Percentiles rank a stretch among this genome's conserved stretches.
These are phyloP conservation scores for Parasteatoda tepidariorum DNA, from an alignment of 1,140 invertebrate genomes.

Conservation along the genomic window DNA sequence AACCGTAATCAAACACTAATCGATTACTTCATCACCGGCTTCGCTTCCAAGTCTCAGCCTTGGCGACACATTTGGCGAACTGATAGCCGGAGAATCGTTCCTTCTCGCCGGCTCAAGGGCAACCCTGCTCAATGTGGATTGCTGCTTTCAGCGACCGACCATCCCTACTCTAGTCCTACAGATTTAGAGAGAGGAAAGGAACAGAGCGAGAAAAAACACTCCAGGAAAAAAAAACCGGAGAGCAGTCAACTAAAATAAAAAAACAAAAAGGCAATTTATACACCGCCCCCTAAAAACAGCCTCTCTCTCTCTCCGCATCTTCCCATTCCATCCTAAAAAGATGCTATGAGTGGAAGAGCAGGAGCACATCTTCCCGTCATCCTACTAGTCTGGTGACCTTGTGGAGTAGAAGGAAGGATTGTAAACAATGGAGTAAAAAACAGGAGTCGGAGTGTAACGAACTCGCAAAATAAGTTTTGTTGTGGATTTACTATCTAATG, in stretches of 20 bases:
- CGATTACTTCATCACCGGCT: too few species aligned
- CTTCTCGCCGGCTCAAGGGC: not conserved
- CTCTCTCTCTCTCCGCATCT: not conserved
- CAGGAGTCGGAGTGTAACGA: not conserved
- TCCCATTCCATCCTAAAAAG: not conserved
- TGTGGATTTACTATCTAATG: constrained; percentile 7
- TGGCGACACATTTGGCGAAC: not conserved
- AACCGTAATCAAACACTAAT: too few species aligned
- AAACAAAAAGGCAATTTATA: not conserved
- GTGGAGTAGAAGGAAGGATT: constrained; percentile 16
- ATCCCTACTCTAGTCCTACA: too few species aligned
- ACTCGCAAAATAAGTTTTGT: not conserved
- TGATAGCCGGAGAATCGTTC: not conserved
- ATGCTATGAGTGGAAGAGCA: not conserved
- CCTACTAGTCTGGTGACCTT: constrained; percentile 23
- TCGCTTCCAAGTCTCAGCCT: not conserved
- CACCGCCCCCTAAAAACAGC: not conserved
- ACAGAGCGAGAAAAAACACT: not conserved
- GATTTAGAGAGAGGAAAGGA: not conserved
- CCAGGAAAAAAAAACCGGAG: not conserved
- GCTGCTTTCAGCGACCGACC: not conserved
- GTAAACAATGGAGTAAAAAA: constrained; percentile 41
- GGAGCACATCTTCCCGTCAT: not conserved
- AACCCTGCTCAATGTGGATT: not conserved
- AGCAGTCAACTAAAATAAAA: not conserved